Conservation (phyloP, 2,888 invertebrate genomes). For the Sycophila texana region DNA sequence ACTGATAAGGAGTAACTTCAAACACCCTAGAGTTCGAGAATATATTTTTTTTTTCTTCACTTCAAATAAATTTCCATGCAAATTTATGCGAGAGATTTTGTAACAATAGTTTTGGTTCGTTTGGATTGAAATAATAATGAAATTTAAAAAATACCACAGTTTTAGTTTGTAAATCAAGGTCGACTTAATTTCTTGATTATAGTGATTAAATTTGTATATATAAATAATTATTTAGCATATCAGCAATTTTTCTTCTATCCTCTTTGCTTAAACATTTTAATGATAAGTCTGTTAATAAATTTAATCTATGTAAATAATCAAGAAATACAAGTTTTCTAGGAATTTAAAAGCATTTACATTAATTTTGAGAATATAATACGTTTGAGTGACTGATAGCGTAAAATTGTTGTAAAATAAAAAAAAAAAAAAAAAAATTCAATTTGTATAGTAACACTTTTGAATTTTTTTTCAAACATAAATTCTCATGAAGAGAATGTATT, state of each 20-base stretch:
- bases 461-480: constrained; percentile 15
- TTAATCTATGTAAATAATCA: constrained; percentile 40
- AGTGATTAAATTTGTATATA: constrained; percentile 39
- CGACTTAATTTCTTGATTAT: constrained; percentile 6
- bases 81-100: no score
- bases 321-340: constrained; percentile 20
- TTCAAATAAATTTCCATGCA: no score
- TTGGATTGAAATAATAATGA: no score
- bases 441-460: constrained; percentile 25
- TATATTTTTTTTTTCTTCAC: no score
- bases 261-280: constrained; percentile 2
- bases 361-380: neutral
- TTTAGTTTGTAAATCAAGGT: no score
- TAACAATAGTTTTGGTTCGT: no score
- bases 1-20: no score
- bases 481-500: constrained; percentile 7
- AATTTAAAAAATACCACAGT: no score
- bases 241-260: neutral
- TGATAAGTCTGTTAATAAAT: constrained; percentile 26
- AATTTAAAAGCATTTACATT: constrained; percentile 15
- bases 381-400: constrained; percentile 25
- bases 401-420: constrained; percentile 10
- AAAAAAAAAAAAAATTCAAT: constrained; percentile 17
- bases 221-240: constrained; percentile 19
- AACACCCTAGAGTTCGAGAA: no score